Conservation (phyloP, 2,888 invertebrate genomes). For the Acleris laterana region DNA sequence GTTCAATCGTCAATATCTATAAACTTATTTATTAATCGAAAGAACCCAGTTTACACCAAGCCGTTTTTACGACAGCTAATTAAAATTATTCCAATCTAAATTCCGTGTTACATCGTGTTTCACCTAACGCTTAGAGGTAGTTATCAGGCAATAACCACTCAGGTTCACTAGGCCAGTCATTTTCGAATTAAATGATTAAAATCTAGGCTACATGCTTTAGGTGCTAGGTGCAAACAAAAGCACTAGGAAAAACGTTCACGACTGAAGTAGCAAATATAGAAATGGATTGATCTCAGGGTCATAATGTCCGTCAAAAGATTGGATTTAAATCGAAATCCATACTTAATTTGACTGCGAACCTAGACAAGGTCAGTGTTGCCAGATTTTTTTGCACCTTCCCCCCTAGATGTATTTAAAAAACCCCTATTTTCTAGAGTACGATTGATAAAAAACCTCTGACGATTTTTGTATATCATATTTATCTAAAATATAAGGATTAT, state of each 20-base stretch:
- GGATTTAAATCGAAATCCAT: too few relatives aligned
- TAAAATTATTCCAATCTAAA: constrained; percentile 29
- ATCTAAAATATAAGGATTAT: too few relatives aligned
- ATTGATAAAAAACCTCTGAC: too few relatives aligned
- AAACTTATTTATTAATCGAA: too few relatives aligned
- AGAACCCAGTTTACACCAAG: not conserved
- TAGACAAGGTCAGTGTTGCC: too few relatives aligned
- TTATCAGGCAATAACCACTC: constrained; percentile 33
- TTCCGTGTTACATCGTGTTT: constrained; percentile 30
- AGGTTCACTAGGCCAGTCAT: constrained; percentile 28
- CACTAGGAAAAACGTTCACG: constrained; percentile 14
- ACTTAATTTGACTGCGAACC: too few relatives aligned
- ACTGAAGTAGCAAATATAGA: constrained; percentile 6
- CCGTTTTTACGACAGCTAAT: constrained; percentile 20
- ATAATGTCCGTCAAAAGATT: not conserved
- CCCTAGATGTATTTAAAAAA: too few relatives aligned
- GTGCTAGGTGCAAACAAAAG: constrained; percentile 26
- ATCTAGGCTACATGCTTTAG: constrained; percentile 20
- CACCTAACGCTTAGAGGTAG: constrained; percentile 10
- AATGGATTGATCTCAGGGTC: constrained; percentile 17
- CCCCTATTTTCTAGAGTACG: too few relatives aligned
- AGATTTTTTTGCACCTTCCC: too few relatives aligned
- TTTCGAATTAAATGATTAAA: constrained; percentile 34
- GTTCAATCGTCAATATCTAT: too few relatives aligned
- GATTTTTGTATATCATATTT: too few relatives aligned